Base-by-base conservation (phyloP, 2,888 invertebrate species). In the Andricus curvator region DNA sequence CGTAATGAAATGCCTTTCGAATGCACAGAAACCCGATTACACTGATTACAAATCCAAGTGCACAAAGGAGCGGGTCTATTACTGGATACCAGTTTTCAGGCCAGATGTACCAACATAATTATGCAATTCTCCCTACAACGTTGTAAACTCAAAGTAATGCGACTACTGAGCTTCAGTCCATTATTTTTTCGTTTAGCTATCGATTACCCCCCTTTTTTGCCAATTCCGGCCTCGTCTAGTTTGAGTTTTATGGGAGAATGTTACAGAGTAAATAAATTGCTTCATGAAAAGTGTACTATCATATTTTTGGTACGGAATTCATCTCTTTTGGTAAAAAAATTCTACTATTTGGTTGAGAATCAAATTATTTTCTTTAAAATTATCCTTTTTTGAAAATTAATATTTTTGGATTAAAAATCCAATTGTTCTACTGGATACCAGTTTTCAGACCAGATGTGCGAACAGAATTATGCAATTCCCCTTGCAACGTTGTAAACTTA, bases 1-100 rank as follows among this genome's bases (percentile, higher is more conserved):
- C 74, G 74, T 74, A 74, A 74, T 74, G 74, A 74, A 74, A 74
- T 74, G 51, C 74, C 74, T 74, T 74, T 74, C 74, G 56, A 74
- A 74, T 74, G n/a, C 25, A 29, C 51, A 56, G 74, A 56, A 74
- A 74, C 51, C 29, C 56, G 56, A 56, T 56, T 74, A 74, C 51
- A 70, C 44, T 51, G 70, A 70, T 70, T 70, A 70, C 51, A 51
- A 70, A 70, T 70, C 29, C 9, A 70, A 48, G 29, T 70, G 51
- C 44, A 70, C 51, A 74, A 33, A 51, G 51, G 56, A 74, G 74
- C 48, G 33, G 41, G 66, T 37, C 48, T 25, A 51, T 74, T 74
- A 66, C 66, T 66, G 37, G 37, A 66, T 66, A 66, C 66, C 33
- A 41, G 37, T 51, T 74, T 74, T 74, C 56, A 74, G 33, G 56